Base-by-base conservation (phyloP, 2,888 invertebrate species). In the Hypolimnas misippus region DNA sequence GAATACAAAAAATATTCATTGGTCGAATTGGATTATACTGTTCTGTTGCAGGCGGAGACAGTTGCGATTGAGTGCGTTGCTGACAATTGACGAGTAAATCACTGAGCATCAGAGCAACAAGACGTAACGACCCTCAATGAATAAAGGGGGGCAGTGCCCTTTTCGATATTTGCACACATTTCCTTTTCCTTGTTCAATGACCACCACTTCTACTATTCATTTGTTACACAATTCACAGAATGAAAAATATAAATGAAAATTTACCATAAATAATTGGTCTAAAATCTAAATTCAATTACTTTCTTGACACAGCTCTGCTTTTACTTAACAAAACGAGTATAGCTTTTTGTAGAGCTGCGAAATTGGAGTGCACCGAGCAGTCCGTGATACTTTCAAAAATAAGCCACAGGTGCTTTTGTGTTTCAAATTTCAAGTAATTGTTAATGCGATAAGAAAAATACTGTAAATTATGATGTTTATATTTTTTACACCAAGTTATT, bases 61-160 rank as follows among this genome's bases (percentile, higher is more conserved):
- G 59, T 60, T 67, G 61, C 56, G 57, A 54, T 62, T 61, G 53
- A 63, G 68, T 62, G 59, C 56, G 56, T 59, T 31, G 44, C 68
- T 65, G 75, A 78, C 82, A 83, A 86, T 84, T 85, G 86, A 76
- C 79, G 71, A 72, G 76, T 84, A 86, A 86, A 89, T 85, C 83
- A 84, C 75, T 76, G 75, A 68, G 71, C 70, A 71, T 69, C 76
- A 75, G 75, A 76, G 76, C 78, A 81, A 81, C 76, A 72, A 81
- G 79, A 73, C 74, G 74, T 81, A 84, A 86, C 81, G 77, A 86
- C 77, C 76, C 73, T 78, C 79, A 83, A 81, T 80, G 76, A 78
- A 74, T 73, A 84, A 82, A 85, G 82, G 88, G 42, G 42, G 86
- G 84, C 86, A 78, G 77, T 83, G 85, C 78, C 81, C 85, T 82